phyloP scores from a whole-genome alignment of 2,113 vertebrate species.

The Pelvicachromis taeniatus region DNA sequence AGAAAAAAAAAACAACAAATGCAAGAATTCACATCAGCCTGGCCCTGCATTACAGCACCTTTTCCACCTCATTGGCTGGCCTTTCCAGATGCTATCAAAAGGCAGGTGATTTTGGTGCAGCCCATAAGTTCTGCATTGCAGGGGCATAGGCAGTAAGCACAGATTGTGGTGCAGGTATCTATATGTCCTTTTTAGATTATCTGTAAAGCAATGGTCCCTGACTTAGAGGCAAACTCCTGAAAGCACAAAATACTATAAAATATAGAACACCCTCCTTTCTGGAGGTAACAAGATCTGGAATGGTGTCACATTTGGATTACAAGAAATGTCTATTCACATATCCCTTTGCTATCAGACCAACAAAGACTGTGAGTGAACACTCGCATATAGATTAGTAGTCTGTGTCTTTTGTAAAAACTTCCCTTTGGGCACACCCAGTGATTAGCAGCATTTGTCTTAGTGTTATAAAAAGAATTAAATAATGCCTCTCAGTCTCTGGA shows the following conservation, averaged over 20 bases:
- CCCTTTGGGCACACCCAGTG: background rate
- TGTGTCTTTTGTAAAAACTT: background rate
- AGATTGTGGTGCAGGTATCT: slow-evolving; percentile 6
- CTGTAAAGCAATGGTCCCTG: background rate
- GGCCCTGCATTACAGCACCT: slow-evolving; percentile 29
- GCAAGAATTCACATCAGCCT: background rate
- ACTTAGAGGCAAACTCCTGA: background rate
- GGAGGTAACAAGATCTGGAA: background rate
- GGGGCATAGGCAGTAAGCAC: slow-evolving; percentile 30
- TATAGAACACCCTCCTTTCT: background rate
- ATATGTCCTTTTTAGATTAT: background rate
- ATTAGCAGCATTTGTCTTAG: background rate
- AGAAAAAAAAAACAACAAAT: background rate
- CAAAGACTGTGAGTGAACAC: background rate
- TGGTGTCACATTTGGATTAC: background rate
- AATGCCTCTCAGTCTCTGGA: background rate
- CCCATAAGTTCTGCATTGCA: slow-evolving; percentile 62
- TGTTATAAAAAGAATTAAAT: background rate
- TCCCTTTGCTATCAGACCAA: background rate
- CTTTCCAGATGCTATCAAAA: slow-evolving; percentile 50
- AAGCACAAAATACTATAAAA: background rate
- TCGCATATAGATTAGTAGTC: background rate
- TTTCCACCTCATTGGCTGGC: slow-evolving; percentile 48
- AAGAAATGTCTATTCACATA: background rate
- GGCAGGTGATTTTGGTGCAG: slow-evolving; percentile 60